Evolutionary conservation across 1,140 invertebrate species (phyloP).

Genomic region (Megalonaias nervosa): DNA sequence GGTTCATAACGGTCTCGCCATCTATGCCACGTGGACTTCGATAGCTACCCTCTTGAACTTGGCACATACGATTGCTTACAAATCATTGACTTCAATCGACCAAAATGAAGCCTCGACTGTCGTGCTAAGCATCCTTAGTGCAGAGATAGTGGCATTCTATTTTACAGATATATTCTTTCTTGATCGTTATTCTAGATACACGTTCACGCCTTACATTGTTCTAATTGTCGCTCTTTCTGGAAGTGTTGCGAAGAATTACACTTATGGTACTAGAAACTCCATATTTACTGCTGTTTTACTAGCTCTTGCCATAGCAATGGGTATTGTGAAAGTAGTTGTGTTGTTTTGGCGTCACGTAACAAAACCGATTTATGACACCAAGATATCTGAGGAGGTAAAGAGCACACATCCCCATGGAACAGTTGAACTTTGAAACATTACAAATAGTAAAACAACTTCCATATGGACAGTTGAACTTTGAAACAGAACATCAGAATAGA

Average conservation of each 20-base stretch:
- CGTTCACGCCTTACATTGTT: constrained; percentile 60
- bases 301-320: constrained; percentile 19
- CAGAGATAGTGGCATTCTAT: constrained; percentile 47
- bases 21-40: constrained; percentile 65
- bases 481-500: no score
- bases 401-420: no score
- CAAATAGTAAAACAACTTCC: no score
- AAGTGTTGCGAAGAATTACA: constrained; percentile 54
- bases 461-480: no score
- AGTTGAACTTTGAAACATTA: no score
- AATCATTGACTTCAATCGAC: constrained; percentile 16
- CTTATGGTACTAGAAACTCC: constrained; percentile 44
- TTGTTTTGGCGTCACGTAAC: constrained; percentile 46
- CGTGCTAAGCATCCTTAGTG: constrained; percentile 46
- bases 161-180: constrained; percentile 52
- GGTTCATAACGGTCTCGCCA: constrained; percentile 65
- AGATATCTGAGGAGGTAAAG: constrained; percentile 7
- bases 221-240: constrained; percentile 57
- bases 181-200: constrained; percentile 60
- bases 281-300: constrained; percentile 57
- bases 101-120: constrained; percentile 43
- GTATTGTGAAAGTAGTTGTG: constrained; percentile 45
- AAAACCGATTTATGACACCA: constrained; percentile 13
- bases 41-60: constrained; percentile 65
- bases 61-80: constrained; percentile 47